A percentile compares a stretch with the other conserved stretches of the same genome.
Evolutionary conservation across 2,797 vertebrate genomes (phyloP).

Genomic region (Malurus splendens): DNA sequence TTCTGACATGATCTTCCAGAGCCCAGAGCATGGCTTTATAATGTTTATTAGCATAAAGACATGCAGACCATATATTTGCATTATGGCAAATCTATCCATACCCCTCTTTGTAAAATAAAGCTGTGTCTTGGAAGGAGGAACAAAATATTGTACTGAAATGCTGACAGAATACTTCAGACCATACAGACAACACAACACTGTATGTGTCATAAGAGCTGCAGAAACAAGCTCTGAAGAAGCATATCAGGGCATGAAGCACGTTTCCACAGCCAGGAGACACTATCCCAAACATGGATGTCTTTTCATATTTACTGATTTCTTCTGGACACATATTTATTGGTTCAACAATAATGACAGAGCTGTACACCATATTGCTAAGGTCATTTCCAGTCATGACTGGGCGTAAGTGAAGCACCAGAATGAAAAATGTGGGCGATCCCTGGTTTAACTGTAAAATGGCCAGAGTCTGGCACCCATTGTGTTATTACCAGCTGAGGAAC

Average conservation of each 20-base stretch:
- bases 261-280: neutral
- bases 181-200: neutral
- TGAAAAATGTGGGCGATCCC: neutral
- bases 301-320: neutral
- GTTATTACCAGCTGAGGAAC: neutral
- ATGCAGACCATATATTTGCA: neutral
- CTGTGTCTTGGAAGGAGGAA: neutral
- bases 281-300: neutral
- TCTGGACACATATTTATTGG: neutral
- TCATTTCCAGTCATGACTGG: neutral
- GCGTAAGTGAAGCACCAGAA: neutral
- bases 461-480: neutral
- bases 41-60: neutral
- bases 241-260: neutral
- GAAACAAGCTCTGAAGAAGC: neutral
- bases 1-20: neutral
- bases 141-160: neutral
- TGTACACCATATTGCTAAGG: fast-evolving
- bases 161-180: neutral
- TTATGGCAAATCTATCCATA: neutral
- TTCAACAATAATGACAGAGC: neutral
- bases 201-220: neutral
- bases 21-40: neutral
- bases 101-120: neutral
- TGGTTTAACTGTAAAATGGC: neutral